phyloP scores from a whole-genome alignment of 2,797 vertebrate genomes.

The Bradypodion pumilum region DNA sequence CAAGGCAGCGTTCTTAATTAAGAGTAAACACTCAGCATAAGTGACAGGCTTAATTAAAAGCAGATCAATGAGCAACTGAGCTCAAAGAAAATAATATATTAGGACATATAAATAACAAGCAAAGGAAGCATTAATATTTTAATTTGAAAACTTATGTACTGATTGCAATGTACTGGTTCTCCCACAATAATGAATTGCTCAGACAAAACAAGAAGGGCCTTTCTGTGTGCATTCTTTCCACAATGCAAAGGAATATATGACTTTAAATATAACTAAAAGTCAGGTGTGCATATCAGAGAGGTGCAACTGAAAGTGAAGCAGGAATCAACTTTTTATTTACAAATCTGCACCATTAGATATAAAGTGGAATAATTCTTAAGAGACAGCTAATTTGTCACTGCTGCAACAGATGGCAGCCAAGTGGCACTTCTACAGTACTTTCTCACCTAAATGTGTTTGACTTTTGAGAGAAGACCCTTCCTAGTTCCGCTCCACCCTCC shows the following conservation, averaged over 20 bases:
- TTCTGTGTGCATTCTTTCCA: neutral
- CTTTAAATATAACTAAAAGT: neutral
- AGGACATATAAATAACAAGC: neutral
- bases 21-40: neutral
- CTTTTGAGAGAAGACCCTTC: neutral
- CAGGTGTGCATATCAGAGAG: neutral
- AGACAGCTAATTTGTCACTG: neutral
- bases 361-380: neutral
- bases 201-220: neutral
- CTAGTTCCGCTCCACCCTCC: no score
- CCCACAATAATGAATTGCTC: neutral
- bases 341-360: neutral
- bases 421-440: no score
- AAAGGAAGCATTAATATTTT: conserved; percentile 23
- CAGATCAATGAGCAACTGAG: conserved; percentile 12
- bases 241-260: neutral
- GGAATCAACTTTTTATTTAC: neutral
- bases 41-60: conserved; percentile 15
- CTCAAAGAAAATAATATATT: conserved; percentile 26
- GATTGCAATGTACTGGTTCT: neutral
- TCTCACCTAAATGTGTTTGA: neutral
- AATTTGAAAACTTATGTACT: neutral
- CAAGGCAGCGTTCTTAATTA: conserved; percentile 19
- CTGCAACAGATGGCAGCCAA: no score
- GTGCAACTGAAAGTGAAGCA: neutral